A percentile compares a stretch with the other conserved stretches of the same genome.
Conservation (phyloP, 2,888 invertebrate genomes). For the Pristionchus fissidentatus region DNA sequence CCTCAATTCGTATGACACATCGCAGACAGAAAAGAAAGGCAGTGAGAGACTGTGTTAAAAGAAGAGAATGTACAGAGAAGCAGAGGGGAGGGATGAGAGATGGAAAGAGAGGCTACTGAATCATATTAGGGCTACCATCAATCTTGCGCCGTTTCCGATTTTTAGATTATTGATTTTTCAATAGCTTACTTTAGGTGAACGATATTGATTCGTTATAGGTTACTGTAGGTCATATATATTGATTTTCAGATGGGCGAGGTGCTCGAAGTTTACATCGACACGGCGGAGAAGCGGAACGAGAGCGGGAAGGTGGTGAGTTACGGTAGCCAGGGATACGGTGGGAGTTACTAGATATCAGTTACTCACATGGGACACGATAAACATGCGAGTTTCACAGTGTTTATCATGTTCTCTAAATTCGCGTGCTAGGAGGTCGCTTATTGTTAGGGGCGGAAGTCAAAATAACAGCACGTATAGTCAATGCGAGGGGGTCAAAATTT, state of each 20-base stretch:
- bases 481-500: no score
- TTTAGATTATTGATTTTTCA: not conserved
- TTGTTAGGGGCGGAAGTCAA: no score
- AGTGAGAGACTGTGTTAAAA: not conserved
- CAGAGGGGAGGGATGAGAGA: not conserved
- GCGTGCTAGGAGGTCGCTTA: no score
- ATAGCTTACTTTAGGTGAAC: not conserved
- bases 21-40: not conserved
- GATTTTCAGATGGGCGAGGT: conserved; percentile 24
- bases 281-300: not conserved
- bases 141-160: not conserved
- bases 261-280: not conserved
- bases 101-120: not conserved
- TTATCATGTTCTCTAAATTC: no score
- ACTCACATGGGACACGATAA: no score
- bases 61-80: not conserved
- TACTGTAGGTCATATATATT: not conserved
- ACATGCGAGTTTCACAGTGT: no score
- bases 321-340: not conserved
- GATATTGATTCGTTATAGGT: not conserved
- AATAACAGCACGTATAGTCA: no score
- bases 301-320: conserved; percentile 16
- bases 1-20: conserved; percentile 31
- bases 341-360: no score
- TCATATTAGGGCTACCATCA: not conserved